phyloP scores from a whole-genome alignment of 2,113 vertebrate species.

The Oenanthe melanoleuca region DNA sequence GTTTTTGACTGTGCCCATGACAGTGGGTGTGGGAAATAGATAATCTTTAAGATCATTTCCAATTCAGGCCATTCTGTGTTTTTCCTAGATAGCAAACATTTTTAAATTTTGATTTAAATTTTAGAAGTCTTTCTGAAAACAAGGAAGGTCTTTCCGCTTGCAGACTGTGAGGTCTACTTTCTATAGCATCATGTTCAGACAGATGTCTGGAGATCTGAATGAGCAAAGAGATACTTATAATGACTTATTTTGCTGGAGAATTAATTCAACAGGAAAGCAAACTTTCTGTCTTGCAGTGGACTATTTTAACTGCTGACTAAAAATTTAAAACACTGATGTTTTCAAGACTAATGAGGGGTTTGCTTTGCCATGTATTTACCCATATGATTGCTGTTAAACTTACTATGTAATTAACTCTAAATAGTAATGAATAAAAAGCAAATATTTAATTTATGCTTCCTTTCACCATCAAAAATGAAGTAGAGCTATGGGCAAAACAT shows the following conservation, averaged over 20 bases:
- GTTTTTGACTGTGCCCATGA: neutral
- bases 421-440: neutral
- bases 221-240: neutral
- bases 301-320: neutral
- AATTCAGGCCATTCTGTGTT: neutral
- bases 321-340: neutral
- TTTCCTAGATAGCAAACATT: neutral
- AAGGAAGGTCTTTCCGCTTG: neutral
- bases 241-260: neutral
- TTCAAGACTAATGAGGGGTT: neutral
- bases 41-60: neutral
- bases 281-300: neutral
- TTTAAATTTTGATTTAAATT: neutral
- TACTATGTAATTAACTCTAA: neutral
- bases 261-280: neutral
- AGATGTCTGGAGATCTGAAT: neutral
- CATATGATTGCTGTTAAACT: neutral
- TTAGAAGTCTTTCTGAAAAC: neutral
- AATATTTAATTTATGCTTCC: constrained; percentile 27
- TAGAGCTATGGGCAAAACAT: neutral
- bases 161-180: neutral
- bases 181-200: neutral
- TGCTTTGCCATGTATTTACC: neutral
- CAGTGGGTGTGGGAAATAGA: neutral
- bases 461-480: neutral